Conservation (phyloP, 1,140 invertebrate genomes). For the Mya arenaria region DNA sequence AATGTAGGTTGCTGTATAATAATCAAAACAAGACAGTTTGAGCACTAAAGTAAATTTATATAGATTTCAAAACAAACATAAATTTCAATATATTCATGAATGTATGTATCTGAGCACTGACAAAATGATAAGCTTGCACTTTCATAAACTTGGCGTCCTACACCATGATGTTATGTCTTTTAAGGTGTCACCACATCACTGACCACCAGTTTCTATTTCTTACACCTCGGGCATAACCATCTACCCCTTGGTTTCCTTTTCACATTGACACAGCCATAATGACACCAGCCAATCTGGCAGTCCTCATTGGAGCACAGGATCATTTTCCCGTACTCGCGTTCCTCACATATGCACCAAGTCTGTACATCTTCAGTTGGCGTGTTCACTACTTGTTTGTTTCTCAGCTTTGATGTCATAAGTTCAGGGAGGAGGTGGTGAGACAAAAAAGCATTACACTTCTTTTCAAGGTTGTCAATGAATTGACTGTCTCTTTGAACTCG, state of each 20-base stretch:
- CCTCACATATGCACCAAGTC: background rate
- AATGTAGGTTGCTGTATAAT: too few species aligned
- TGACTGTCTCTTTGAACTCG: background rate
- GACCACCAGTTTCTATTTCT: too few species aligned
- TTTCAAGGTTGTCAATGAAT: background rate
- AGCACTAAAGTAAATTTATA: too few species aligned
- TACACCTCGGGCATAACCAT: background rate
- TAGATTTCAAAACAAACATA: too few species aligned
- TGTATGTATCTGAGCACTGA: too few species aligned
- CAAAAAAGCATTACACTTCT: background rate
- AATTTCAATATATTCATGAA: too few species aligned
- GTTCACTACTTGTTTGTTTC: background rate
- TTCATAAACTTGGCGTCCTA: too few species aligned
- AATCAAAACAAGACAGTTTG: too few species aligned
- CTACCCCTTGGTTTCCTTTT: background rate
- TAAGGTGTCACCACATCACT: too few species aligned
- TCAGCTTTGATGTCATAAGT: background rate
- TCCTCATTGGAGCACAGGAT: background rate
- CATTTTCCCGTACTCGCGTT: constrained; percentile 3
- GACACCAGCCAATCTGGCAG: background rate
- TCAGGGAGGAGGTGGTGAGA: background rate
- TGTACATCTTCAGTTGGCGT: background rate
- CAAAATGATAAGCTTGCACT: too few species aligned
- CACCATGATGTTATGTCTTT: too few species aligned
- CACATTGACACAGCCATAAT: constrained; percentile 2